Percentiles rank a stretch among this genome's conserved stretches.
Evolutionary conservation across 2,888 invertebrate genomes (phyloP).

Genomic region (Ophion ellenae): DNA sequence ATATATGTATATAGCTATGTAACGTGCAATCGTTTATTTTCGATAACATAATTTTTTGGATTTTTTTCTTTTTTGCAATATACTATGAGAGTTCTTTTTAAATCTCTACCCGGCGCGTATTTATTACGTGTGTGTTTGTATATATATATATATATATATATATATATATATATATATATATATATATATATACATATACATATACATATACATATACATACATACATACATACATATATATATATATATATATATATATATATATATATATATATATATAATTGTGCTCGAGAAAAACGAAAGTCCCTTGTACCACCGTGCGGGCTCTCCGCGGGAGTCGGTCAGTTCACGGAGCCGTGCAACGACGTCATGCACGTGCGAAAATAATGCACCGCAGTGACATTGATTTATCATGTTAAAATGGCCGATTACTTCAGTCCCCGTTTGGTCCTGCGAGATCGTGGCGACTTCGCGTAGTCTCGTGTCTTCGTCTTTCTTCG

Average conservation of each 20-base stretch:
- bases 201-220: too few relatives aligned
- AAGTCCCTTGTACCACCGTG: constrained; percentile 33
- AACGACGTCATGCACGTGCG: constrained; percentile 50
- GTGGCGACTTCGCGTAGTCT: too few relatives aligned
- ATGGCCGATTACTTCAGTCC: constrained; percentile 44
- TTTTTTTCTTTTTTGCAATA: constrained; percentile 20
- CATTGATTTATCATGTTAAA: constrained; percentile 51
- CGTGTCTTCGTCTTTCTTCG: background rate
- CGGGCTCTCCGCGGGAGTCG: constrained; percentile 41
- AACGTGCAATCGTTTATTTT: constrained; percentile 57
- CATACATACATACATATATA: too few relatives aligned
- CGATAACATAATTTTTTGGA: constrained; percentile 22
- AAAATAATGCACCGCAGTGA: constrained; percentile 42
- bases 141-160: background rate
- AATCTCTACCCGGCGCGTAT: background rate
- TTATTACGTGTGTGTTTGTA: background rate
- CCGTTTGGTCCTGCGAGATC: background rate
- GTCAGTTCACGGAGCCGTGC: constrained; percentile 47
- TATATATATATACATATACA: background rate
- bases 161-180: constrained; percentile 1
- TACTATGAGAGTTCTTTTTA: background rate
- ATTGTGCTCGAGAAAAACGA: constrained; percentile 46
- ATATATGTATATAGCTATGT: constrained; percentile 34
- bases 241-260: background rate
- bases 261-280: constrained; percentile 1